These are phyloP conservation scores for Phymanthus crucifer DNA, from an alignment of 92 coral and sea anemone species.

Conservation along the genomic window DNA sequence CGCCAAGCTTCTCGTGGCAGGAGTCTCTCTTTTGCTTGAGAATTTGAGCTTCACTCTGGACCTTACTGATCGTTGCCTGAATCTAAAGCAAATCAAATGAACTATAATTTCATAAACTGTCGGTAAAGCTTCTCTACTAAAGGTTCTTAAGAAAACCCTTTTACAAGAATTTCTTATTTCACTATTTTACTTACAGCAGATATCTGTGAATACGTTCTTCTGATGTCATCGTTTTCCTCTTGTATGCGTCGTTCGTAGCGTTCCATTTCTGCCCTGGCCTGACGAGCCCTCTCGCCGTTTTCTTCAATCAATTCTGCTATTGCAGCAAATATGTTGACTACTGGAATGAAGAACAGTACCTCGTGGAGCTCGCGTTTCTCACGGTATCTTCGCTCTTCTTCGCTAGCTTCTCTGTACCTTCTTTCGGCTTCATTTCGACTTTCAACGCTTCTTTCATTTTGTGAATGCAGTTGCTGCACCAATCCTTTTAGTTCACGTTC, in stretches of 20 bases:
- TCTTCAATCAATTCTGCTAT: constrained; percentile 37
- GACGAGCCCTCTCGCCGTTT: constrained; percentile 23
- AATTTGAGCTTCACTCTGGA: not conserved
- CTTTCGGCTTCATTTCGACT: not conserved
- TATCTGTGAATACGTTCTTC: constrained; percentile 16
- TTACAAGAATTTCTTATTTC: too few relatives aligned
- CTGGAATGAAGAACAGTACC: constrained; percentile 50
- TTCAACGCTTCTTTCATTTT: not conserved
- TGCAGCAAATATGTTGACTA: constrained; percentile 18
- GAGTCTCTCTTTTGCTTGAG: constrained; percentile 28
- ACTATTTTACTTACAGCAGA: constrained; percentile 14
- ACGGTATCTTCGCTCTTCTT: constrained; percentile 28
- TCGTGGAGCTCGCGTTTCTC: constrained; percentile 9
- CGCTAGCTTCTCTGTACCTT: constrained; percentile 18
- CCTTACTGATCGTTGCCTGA: not conserved
- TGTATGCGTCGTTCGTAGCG: constrained; percentile 32
- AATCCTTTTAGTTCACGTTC: constrained; percentile 8
- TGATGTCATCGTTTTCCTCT: constrained; percentile 30
- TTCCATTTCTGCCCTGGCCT: constrained; percentile 38
- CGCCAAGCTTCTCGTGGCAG: constrained; percentile 41
- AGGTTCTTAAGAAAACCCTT: not conserved
- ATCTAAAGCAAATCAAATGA: constrained; percentile 21
- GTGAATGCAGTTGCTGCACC: constrained; percentile 9
- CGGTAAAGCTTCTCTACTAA: not conserved
- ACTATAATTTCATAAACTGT: not conserved